phyloP scores from a whole-genome alignment of 2,888 invertebrate species.

The Ormyrus rosae region DNA sequence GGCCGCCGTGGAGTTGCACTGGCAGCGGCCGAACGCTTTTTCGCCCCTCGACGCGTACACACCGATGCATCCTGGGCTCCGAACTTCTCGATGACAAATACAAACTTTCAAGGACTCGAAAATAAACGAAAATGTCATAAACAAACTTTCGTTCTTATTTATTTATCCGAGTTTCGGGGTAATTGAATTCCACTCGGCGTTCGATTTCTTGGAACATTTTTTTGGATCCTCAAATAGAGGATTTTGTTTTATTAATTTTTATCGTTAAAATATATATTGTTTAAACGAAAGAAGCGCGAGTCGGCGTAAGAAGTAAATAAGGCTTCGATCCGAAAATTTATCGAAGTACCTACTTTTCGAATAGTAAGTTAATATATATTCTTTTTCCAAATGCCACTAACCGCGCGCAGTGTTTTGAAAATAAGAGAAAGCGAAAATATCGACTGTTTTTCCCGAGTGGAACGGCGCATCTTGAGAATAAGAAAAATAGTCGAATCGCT shows the following conservation, averaged over 20 bases:
- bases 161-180: too few relatives aligned
- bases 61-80: neutral
- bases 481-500: conserved; percentile 37
- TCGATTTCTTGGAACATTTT: too few relatives aligned
- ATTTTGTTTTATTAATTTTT: too few relatives aligned
- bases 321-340: too few relatives aligned
- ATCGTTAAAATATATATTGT: too few relatives aligned
- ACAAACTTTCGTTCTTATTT: neutral
- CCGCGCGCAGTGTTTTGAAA: neutral
- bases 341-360: too few relatives aligned
- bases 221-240: too few relatives aligned
- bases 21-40: neutral
- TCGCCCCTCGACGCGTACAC: neutral
- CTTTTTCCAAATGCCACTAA: too few relatives aligned
- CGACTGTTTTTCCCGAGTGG: conserved; percentile 1
- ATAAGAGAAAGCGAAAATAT: conserved; percentile 17
- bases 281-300: too few relatives aligned
- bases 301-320: too few relatives aligned
- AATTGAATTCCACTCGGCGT: too few relatives aligned
- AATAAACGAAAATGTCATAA: neutral
- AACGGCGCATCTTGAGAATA: conserved; percentile 24
- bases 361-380: too few relatives aligned
- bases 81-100: conserved; percentile 16
- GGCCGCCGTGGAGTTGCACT: neutral
- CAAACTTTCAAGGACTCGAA: neutral